Percentiles rank a stretch among this genome's conserved stretches.
Evolutionary conservation across 2,797 vertebrate species (phyloP).

Genomic region (Mionectes olivaceus): DNA sequence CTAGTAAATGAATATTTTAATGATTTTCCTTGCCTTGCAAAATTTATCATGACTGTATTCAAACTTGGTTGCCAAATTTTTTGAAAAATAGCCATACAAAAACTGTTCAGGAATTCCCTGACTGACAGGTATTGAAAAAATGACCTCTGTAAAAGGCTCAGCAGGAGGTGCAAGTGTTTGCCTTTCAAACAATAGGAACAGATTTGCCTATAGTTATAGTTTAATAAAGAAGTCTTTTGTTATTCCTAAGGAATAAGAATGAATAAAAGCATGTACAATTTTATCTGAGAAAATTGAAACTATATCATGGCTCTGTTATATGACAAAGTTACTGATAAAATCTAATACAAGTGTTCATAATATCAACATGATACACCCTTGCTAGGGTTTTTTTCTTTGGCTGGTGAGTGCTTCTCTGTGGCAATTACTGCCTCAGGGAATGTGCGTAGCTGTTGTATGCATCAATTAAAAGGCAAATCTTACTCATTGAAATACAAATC

Average conservation of each 20-base stretch:
- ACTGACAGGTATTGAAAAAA: constrained; percentile 52
- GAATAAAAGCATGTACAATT: neutral
- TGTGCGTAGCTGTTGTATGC: constrained; percentile 45
- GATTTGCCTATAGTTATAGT: neutral
- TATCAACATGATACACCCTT: neutral
- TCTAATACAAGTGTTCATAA: constrained; percentile 18
- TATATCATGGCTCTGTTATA: neutral
- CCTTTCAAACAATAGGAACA: neutral
- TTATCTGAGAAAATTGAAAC: neutral
- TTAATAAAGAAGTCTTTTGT: neutral
- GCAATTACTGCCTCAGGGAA: constrained; percentile 51
- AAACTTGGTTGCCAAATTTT: constrained; percentile 19
- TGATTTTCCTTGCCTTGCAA: constrained; percentile 44
- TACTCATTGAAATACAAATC: constrained; percentile 63
- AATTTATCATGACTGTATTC: constrained; percentile 40
- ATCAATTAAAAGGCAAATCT: constrained; percentile 70
- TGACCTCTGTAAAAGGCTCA: neutral
- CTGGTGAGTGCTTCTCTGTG: constrained; percentile 32
- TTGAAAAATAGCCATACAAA: constrained; percentile 37
- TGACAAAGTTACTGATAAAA: constrained; percentile 23
- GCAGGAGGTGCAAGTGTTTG: neutral
- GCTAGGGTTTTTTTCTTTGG: neutral
- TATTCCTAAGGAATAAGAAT: neutral
- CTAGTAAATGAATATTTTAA: constrained; percentile 22
- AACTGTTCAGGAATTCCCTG: constrained; percentile 33